Evolutionary conservation across 2,797 vertebrate species (phyloP), one percentile per base, ranked within the genome.

Genomic region (Coluber constrictor): DNA sequence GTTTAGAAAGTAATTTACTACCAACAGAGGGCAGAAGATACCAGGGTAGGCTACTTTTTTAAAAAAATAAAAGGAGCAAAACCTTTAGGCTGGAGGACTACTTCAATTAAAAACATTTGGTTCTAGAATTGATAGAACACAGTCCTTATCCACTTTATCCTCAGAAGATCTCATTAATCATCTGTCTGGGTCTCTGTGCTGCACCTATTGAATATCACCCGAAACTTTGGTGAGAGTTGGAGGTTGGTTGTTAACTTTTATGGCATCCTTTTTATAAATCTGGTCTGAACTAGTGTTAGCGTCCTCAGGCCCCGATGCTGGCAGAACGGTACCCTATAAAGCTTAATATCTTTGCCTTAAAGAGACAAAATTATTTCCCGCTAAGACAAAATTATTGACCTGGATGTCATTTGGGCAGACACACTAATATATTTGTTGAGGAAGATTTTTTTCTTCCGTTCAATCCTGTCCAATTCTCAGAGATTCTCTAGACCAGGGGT

Each of bases 1-100:
- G 51, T 57, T 56, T 57, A 55, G 20, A 60, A 86, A n/a, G 87
- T 86, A 92, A 63, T 96, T 95, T 43, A 0, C 23, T 27, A 1
- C 92, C 96, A 83, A 92, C 2, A 96, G 96, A 96, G 96, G 92
- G 93, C 94, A 96, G 94, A 51, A 27, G 4, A 90, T 86, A 91
- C 93, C 94, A 96, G 74, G 0, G 47, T 79, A 66, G 10, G 92
- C 7, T 18, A 70, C 0, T 70, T 3, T 55, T 20, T 27, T 0
- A 74, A 25, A 63, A 51, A 59, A 23, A 32, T 7, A 2, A 43
- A 7, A 5, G 27, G 23, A 11, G 12, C 13, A 89, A 89, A 61
- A 32, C 32, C 20, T 60, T 4, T 87, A 56, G 15, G 1, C 29
- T 57, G 8, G n/a, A 32, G 55, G 3, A 57, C 18, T 57, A 11